Base-by-base conservation (phyloP, 2,113 vertebrate species). In the Phylloscopus whistleri region DNA sequence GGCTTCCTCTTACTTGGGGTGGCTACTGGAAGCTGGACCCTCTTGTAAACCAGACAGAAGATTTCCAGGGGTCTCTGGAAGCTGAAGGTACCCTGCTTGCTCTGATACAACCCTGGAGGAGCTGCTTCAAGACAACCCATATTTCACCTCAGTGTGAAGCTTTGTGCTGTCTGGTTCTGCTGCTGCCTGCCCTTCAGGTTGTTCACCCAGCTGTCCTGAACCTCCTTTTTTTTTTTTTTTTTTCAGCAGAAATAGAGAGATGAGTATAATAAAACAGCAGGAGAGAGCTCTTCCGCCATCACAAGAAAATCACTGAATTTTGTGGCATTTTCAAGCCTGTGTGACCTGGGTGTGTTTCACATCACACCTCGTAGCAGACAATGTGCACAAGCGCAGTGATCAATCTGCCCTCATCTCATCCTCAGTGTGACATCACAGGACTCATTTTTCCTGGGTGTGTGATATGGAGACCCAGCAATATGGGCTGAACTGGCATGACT, bases 111-210 rank as follows among this genome's bases (percentile, higher is more conserved):
- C 9, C 7, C 23, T 39, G 13, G 46, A 75, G 69, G 33, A 69
- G 23, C 55, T 78, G 17, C 19, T 85, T 31, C 53, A 37, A 35
- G 26, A 9, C 24, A 39, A 35, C 14, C 2, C 1, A 10, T n/a
- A 6, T 31, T 62, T 77, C 58, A 41, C 10, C 4, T 4, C 0
- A 0, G 13, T 0, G 0, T 60, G 67, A 86, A 48, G 11, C 10
- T 35, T 59, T 70, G 26, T 48, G 17, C n/a, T 56, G 28, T 11
- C 46, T 92, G 26, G 18, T 69, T 79, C 70, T 73, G 44, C 21
- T 68, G 53, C 35, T 90, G 27, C 13, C n/a, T 62, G 11, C 56
- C 33, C 43, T 77, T 49, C 27, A 28, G 14, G 11, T 53, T 62
- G 16, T 43, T 90, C 41, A 18, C 19, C 76, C 41, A 67, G 14